Base-by-base conservation (phyloP, 2,797 vertebrate genomes). In the Falco cherrug region DNA sequence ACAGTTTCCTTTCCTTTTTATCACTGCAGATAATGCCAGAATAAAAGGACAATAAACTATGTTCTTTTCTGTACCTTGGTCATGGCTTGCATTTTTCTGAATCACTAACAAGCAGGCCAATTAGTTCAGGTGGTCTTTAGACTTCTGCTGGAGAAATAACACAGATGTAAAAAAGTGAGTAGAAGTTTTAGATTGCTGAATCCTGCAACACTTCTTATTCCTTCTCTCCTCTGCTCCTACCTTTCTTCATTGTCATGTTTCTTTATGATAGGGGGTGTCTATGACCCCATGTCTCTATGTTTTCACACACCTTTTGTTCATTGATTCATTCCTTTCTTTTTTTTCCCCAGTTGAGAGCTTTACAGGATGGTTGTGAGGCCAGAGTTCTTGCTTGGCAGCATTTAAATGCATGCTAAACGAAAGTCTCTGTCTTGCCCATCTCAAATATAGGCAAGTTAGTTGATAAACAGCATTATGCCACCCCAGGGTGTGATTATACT, bases 401-500 rank as follows among this genome's bases (percentile, higher is more conserved):
- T 96, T 96, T 85, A 96, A 94, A 96, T 82, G 59, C 56, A 76
- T 82, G 89, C 94, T 94, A 97, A 97, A 96, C 84, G 90, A 77
- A 95, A 84, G 75, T 87, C 61, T 89, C 89, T 93, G 89, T 84
- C 90, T 94, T 96, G 92, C 95, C 93, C 78, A 95, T 95, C 91
- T 94, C 86, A 85, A 74, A 94, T 96, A 96, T 73, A 94, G 93
- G 75, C 71, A 93, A 96, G 92, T 90, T 94, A 91, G 93, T 94
- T 93, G 95, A 97, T 95, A 97, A 97, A 95, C 92, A 96, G 86
- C 91, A 82, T 69, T 81, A 73, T 96, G 89, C 85, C 86, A 93
- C 96, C 93, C 64, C 67, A 87, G 95, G 95, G 93, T 93, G 90
- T 78, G 97, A 97, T 97, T 90, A 95, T 95, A 95, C 96, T 96